These are phyloP conservation scores for Bombus pascuorum DNA, from an alignment of 1,140 invertebrate species.

Conservation along the genomic window DNA sequence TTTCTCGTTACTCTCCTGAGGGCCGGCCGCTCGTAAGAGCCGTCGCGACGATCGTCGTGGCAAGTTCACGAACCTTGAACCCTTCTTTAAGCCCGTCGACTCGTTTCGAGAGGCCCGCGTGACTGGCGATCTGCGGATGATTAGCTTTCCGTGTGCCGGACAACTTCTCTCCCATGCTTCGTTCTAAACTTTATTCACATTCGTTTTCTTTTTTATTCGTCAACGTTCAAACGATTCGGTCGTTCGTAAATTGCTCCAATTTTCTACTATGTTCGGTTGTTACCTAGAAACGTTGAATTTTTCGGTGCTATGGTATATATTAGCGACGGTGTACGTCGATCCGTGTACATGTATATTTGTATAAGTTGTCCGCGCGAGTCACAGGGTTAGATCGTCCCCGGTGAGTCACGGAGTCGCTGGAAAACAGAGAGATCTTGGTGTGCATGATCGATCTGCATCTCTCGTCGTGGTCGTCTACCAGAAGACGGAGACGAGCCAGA, in stretches of 20 bases:
- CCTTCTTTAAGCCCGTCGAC: slow-evolving; percentile 63
- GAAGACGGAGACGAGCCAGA: not conserved
- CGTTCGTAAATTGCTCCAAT: not conserved
- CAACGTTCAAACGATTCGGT: too few species aligned
- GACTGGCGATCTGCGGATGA: slow-evolving; percentile 61
- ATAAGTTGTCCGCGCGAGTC: not conserved
- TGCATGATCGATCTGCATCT: slow-evolving; percentile 22
- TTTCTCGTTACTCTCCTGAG: slow-evolving; percentile 38
- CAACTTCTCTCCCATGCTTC: not conserved
- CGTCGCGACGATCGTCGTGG: slow-evolving; percentile 72
- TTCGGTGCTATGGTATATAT: not conserved
- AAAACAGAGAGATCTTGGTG: slow-evolving; percentile 30
- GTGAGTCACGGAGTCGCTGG: slow-evolving; percentile 20
- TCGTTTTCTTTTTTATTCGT: not conserved
- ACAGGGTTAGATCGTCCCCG: not conserved
- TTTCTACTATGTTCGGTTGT: not conserved
- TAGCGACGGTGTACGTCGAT: not conserved
- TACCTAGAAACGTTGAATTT: not conserved
- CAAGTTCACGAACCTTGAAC: slow-evolving; percentile 79
- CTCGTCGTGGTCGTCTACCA: not conserved
- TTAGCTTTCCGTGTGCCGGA: slow-evolving; percentile 55
- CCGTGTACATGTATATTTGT: not conserved
- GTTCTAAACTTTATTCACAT: too few species aligned
- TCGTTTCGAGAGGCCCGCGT: slow-evolving; percentile 71
- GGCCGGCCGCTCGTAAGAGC: slow-evolving; percentile 50